Evolutionary conservation across 2,888 invertebrate genomes (phyloP), one percentile per base, ranked within the genome.

Genomic region (Cheiracanthium punctorium): DNA sequence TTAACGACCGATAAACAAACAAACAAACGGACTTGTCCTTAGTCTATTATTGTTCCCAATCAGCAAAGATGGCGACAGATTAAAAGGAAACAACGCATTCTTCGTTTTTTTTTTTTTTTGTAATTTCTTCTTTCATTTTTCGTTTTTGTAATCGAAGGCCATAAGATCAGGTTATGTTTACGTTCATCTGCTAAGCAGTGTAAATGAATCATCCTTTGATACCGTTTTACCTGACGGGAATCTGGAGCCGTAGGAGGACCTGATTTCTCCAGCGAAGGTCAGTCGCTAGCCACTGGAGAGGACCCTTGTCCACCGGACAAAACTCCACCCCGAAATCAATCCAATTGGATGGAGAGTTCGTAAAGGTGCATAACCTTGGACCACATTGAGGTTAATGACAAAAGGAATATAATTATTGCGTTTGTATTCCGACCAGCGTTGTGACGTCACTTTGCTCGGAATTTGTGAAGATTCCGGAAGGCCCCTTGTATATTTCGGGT

Each of bases 341-440:
- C 29, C 70, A 64, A 69, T 33, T 69, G 65, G 41, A 52, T 24
- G 74, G 58, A 70, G 65, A 72, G 64, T 71, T 72, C 41, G 79
- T n/a, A n/a, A 74, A 74, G 69, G 74, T 73, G 84, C 30, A n/a
- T 37, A 41, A 74, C 84, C 84, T 84, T 84, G 84, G 48, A 17
- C 37, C 52, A 29, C 52, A 84, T 84, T 41, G 79, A 48, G 84
- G 84, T 84, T 84, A 84, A 84, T 84, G 79, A 74, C 84, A 84
- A 82, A 82, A 74, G 74, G 79, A 84, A 84, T 73, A 74, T 79
- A 84, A 84, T 84, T 84, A 77, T 73, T 70, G 24, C 64, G 20
- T 48, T 72, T 30, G 52, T n/a, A n/a, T 70, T 72, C 69, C 33
- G 73, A 37, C 75, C n/a, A n/a, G 48, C 69, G 30, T 29, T 41